A percentile compares a stretch with the other conserved stretches of the same genome.
These are phyloP conservation scores for Dryas iulia DNA, from an alignment of 1,140 invertebrate genomes.

Conservation along the genomic window DNA sequence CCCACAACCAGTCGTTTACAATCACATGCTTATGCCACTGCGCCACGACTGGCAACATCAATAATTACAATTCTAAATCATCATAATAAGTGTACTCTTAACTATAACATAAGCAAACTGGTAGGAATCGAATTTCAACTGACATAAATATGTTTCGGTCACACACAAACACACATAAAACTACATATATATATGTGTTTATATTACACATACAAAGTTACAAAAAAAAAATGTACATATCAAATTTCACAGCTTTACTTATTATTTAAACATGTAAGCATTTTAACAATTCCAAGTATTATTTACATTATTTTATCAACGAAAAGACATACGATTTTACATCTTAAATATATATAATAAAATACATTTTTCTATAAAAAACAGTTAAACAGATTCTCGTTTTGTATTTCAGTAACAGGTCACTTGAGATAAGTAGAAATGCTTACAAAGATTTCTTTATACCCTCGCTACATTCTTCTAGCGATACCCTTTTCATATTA, in stretches of 20 bases:
- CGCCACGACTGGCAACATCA: too few species aligned
- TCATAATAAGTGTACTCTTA: too few species aligned
- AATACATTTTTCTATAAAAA: background rate
- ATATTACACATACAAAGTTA: background rate
- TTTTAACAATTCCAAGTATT: conserved; percentile 3
- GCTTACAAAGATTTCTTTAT: conserved; percentile 14
- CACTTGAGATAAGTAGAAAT: conserved; percentile 3
- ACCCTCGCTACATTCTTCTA: background rate
- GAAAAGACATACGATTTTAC: background rate
- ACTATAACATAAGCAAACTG: too few species aligned
- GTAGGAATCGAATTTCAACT: too few species aligned
- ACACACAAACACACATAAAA: too few species aligned
- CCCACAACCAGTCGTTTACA: too few species aligned
- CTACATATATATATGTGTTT: too few species aligned
- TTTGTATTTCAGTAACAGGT: background rate
- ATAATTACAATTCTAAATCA: too few species aligned
- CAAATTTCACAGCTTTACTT: too few species aligned
- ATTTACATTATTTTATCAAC: background rate
- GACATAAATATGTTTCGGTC: too few species aligned
- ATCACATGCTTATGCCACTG: too few species aligned
- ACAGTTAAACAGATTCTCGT: background rate
- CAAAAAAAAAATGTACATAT: too few species aligned
- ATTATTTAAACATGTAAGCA: background rate
- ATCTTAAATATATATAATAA: background rate
- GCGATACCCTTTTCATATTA: background rate